Evolutionary conservation across 2,797 vertebrate genomes (phyloP).

Genomic region (Gadopsis marmoratus): DNA sequence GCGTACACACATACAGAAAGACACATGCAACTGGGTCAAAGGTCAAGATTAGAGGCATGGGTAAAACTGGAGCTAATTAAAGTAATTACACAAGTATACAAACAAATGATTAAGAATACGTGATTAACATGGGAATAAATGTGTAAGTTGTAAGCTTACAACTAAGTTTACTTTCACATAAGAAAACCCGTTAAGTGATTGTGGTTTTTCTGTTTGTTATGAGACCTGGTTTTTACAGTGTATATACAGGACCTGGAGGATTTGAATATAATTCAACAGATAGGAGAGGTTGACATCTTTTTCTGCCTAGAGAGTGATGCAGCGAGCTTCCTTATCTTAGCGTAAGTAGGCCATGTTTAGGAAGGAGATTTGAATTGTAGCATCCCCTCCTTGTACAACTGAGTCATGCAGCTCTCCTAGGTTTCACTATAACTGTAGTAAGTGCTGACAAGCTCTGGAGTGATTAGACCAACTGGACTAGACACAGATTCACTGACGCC

Average conservation of each 20-base stretch:
- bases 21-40: no score
- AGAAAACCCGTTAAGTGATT: constrained; percentile 45
- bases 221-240: constrained; percentile 22
- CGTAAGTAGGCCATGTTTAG: constrained; percentile 8
- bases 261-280: constrained; percentile 43
- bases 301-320: background rate
- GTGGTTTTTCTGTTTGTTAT: constrained; percentile 22
- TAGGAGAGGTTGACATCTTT: constrained; percentile 7
- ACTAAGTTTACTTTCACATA: no score
- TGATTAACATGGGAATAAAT: no score
- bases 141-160: no score
- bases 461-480: background rate
- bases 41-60: no score
- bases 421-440: background rate
- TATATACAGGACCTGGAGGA: constrained; percentile 3
- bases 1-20: no score
- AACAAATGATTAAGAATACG: no score
- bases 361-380: background rate
- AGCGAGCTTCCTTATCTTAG: constrained; percentile 1
- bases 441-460: background rate
- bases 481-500: background rate
- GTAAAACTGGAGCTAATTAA: no score
- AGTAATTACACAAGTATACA: no score
- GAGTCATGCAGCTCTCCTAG: background rate
- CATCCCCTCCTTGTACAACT: background rate